A percentile compares a stretch with the other conserved stretches of the same genome.
Conservation (phyloP, 2,113 vertebrate genomes). For the Pluvianellus socialis region DNA sequence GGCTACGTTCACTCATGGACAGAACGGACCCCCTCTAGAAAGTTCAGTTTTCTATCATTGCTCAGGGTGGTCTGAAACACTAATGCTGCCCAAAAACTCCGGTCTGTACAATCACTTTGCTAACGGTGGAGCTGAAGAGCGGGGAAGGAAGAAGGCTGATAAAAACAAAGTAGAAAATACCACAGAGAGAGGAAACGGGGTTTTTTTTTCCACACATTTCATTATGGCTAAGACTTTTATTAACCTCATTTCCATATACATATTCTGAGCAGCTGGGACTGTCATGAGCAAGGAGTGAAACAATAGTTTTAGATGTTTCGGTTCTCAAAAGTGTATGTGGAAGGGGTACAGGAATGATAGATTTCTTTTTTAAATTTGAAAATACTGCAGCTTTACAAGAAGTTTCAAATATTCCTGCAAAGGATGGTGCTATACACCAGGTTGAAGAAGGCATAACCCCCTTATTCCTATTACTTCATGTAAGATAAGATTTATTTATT, state of each 20-base stretch:
- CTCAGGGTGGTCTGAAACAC: background rate
- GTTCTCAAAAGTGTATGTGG: background rate
- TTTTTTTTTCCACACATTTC: background rate
- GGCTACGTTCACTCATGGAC: background rate
- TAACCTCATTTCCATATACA: background rate
- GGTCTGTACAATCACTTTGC: background rate
- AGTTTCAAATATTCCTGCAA: background rate
- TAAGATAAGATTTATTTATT: background rate
- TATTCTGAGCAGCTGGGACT: background rate
- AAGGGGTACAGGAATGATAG: background rate
- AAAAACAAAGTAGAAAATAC: background rate
- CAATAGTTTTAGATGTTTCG: background rate
- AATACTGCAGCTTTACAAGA: background rate
- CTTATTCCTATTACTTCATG: background rate
- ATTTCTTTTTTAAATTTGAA: background rate
- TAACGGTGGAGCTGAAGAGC: background rate
- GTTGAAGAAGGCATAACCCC: background rate
- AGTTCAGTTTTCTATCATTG: background rate
- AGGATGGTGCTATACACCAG: background rate
- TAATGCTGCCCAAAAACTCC: background rate
- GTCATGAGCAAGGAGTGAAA: background rate
- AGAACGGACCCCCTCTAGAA: accelerated
- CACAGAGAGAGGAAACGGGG: background rate
- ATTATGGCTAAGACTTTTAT: background rate
- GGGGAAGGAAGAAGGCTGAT: background rate